Evolutionary conservation across 1,140 invertebrate species (phyloP).

Genomic region (Sinonovacula constricta): DNA sequence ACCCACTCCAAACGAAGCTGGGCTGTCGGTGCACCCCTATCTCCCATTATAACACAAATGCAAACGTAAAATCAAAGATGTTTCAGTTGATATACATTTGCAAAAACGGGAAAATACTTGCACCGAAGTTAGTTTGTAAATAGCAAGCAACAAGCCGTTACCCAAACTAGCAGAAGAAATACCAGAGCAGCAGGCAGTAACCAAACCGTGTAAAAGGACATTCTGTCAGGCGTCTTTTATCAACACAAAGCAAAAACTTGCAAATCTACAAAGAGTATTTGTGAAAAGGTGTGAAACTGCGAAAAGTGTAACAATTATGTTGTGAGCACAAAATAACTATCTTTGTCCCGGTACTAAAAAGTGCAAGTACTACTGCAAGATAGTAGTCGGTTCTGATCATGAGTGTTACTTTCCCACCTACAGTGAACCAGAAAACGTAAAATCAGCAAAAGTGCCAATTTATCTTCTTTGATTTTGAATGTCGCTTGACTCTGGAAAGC

Average conservation of each 20-base stretch:
- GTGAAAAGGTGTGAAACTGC: not conserved
- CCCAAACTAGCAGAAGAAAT: no score
- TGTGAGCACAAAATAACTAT: not conserved
- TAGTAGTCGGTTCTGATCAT: not conserved
- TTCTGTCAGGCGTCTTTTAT: no score
- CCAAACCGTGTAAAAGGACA: no score
- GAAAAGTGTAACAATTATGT: not conserved
- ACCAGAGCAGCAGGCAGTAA: no score
- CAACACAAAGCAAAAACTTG: not conserved
- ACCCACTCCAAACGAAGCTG: conserved; percentile 78
- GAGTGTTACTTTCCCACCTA: conserved; percentile 7
- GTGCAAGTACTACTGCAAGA: conserved; percentile 6
- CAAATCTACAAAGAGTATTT: conserved; percentile 3
- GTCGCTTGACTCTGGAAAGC: conserved; percentile 6
- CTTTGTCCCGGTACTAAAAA: conserved; percentile 1
- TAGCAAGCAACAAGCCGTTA: no score
- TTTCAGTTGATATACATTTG: no score
- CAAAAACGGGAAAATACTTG: no score
- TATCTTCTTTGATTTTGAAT: conserved; percentile 22
- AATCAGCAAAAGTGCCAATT: not conserved
- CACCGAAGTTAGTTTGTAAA: no score
- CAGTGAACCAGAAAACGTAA: not conserved
- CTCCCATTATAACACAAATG: conserved; percentile 69
- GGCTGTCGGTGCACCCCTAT: conserved; percentile 72
- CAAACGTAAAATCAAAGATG: not conserved